phyloP scores from a whole-genome alignment of 2,797 vertebrate species.

The Pyrocephalus nanus region DNA sequence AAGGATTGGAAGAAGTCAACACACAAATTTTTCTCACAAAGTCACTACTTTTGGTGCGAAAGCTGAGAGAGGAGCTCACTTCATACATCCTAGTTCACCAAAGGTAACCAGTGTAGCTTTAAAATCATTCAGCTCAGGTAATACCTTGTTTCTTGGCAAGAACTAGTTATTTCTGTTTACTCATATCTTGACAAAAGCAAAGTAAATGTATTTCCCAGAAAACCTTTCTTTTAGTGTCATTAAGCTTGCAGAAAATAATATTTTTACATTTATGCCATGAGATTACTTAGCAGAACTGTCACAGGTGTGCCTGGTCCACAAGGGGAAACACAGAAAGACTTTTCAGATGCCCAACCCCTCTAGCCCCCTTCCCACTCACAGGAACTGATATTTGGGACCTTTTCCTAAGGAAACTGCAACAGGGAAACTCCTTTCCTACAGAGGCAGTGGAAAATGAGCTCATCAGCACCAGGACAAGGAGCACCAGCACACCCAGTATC shows the following conservation, averaged over 20 bases:
- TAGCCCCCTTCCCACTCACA: background rate
- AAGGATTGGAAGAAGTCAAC: background rate
- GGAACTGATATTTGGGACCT: accelerated
- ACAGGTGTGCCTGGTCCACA: background rate
- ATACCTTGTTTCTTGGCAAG: background rate
- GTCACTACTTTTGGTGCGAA: background rate
- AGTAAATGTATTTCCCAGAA: background rate
- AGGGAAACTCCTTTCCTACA: background rate
- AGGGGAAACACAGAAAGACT: background rate
- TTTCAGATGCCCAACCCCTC: background rate
- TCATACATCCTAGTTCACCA: background rate
- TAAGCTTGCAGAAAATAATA: background rate
- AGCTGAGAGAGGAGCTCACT: background rate
- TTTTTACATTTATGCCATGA: background rate
- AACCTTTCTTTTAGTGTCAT: background rate
- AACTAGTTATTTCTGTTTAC: background rate
- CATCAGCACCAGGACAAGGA: background rate
- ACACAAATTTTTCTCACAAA: background rate
- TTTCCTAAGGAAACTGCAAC: background rate
- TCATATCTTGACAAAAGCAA: background rate
- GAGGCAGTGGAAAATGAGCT: background rate
- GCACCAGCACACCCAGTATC: background rate
- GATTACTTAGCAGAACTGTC: background rate
- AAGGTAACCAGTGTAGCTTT: background rate
- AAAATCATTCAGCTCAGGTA: background rate